phyloP scores from a whole-genome alignment of 2,797 vertebrate genomes.

The Chaenodraco wilsoni region DNA sequence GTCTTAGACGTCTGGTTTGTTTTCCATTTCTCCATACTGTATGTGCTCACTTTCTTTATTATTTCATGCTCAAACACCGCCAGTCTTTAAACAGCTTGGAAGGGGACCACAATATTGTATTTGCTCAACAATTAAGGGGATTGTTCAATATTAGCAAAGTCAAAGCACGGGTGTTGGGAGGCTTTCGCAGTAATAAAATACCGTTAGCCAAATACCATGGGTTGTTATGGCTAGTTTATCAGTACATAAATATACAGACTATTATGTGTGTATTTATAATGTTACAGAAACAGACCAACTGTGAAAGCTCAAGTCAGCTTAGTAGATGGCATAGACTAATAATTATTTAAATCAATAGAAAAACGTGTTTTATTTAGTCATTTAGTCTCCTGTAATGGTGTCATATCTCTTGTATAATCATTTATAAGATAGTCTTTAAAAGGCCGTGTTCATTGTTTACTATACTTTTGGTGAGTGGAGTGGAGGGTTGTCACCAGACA shows the following conservation, averaged over 20 bases:
- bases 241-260: constrained; percentile 6
- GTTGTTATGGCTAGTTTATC: constrained; percentile 28
- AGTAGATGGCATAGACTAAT: not conserved
- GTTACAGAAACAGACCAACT: constrained; percentile 16
- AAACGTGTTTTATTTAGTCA: too few relatives aligned
- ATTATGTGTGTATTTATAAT: not conserved
- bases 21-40: constrained; percentile 23
- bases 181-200: not conserved
- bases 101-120: constrained; percentile 45
- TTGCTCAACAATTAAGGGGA: constrained; percentile 33
- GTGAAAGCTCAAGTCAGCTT: constrained; percentile 17
- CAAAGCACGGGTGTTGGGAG: not conserved
- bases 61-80: constrained; percentile 37
- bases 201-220: not conserved
- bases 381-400: too few relatives aligned
- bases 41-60: constrained; percentile 29
- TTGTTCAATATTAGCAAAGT: constrained; percentile 30
- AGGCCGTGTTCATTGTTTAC: too few relatives aligned
- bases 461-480: too few relatives aligned
- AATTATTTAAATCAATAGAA: not conserved
- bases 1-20: constrained; percentile 19
- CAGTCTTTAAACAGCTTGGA: constrained; percentile 23
- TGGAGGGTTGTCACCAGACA: too few relatives aligned
- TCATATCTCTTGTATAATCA: too few relatives aligned
- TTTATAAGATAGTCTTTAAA: too few relatives aligned